Base-by-base conservation (phyloP, 2,797 vertebrate genomes). In the Hypotaenidia okinawae region DNA sequence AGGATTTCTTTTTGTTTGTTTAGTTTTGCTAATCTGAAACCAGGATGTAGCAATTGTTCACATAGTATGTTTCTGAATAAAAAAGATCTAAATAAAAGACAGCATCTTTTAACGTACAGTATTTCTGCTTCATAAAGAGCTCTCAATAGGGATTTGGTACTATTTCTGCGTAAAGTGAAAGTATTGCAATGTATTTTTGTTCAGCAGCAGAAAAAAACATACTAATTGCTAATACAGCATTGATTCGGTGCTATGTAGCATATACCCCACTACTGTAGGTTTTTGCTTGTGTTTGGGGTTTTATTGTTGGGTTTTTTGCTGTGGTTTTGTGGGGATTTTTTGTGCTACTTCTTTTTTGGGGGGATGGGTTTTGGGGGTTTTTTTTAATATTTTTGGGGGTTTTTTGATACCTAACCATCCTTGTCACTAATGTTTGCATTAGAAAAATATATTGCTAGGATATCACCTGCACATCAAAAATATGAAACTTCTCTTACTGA, bases 241-340 rank as follows among this genome's bases (percentile, higher is more conserved):
- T 73, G 13, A 54, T 70, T 91, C 64, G 47, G 28, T 63, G 13
- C 22, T 62, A 24, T 28, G 10, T 24, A 39, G 3, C 8, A 51
- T 45, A 41, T 10, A 41, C 1, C 2, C 10, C 5, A 78, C 33
- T 1, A 2, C 3, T 14, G 0, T 21, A 28, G 30, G 10, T 43
- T 45, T 85, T 19, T 35, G 19, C 55, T 78, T 47, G 47, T 47
- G 47, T 47, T 45, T 45, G 24, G 49, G 24, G 11, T 51, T 51
- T 51, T 52, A 8, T 52, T 25, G 51, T 13, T 27, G 25, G 51
- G 51, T 9, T 14, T 52, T 52, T 27, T 52, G 24, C 14, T 15
- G 21, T 52, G 13, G 13, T 51, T 51, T 27, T 24, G 47, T 11
- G 47, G 22, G 47, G 21, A 3, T 11, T 45, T 21, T 45, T 49